These are phyloP conservation scores for Sarcophaga rosellei DNA, from an alignment of 2,888 invertebrate species.

Conservation along the genomic window DNA sequence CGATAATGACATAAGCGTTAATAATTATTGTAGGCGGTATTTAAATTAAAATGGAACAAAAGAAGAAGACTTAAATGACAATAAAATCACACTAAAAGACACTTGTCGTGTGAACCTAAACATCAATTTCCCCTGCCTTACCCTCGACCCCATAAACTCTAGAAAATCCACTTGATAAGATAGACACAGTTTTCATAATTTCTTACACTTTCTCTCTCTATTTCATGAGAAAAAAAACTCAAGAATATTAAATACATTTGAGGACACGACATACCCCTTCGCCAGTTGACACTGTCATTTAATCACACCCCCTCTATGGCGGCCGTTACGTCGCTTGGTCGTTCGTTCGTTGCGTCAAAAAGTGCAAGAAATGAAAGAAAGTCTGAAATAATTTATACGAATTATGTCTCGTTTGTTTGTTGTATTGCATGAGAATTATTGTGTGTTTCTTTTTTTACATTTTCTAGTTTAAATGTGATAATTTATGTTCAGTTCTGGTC, in stretches of 20 bases:
- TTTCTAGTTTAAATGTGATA: conserved; percentile 43
- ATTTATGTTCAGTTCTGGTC: conserved; percentile 47
- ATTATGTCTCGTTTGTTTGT: background rate
- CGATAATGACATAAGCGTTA: background rate
- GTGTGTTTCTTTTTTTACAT: background rate
- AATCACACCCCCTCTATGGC: too few species aligned
- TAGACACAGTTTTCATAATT: too few species aligned
- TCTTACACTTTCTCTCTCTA: too few species aligned
- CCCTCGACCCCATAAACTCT: background rate
- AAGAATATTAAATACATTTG: too few species aligned
- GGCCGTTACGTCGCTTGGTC: too few species aligned
- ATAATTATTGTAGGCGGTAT: background rate
- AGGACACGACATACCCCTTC: too few species aligned
- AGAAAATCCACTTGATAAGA: background rate
- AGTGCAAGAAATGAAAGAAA: background rate
- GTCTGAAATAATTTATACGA: too few species aligned
- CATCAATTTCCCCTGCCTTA: background rate
- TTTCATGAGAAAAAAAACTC: too few species aligned
- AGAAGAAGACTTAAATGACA: background rate
- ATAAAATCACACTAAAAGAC: background rate
- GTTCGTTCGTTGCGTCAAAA: background rate
- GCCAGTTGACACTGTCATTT: too few species aligned
- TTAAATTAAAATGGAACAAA: background rate
- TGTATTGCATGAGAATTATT: conserved; percentile 20
- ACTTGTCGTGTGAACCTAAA: conserved; percentile 21